phyloP scores from a whole-genome alignment of 2,113 vertebrate genomes.

The Peucedramus taeniatus region DNA sequence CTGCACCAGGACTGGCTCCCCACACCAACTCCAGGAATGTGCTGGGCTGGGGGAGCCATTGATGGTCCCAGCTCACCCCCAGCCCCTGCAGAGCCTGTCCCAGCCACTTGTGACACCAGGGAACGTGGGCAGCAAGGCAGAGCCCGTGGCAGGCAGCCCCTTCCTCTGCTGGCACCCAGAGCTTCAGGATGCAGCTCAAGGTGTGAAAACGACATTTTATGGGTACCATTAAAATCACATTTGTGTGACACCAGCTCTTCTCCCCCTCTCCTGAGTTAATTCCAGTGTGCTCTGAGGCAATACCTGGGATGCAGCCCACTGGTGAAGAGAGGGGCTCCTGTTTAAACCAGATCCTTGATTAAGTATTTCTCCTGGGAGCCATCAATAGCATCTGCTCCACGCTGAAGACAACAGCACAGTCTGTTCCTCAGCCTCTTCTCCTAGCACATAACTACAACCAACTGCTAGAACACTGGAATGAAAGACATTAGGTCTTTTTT shows the following conservation, averaged over 20 bases:
- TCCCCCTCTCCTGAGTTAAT: neutral
- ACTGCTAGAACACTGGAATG: neutral
- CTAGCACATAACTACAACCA: neutral
- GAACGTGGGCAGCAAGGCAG: neutral
- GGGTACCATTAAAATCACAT: rapidly evolving
- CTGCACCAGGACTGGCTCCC: neutral
- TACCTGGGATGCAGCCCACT: neutral
- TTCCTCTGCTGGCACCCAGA: neutral
- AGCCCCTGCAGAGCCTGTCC: neutral
- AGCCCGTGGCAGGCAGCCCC: neutral
- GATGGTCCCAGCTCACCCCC: neutral
- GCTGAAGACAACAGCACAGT: conserved; percentile 32
- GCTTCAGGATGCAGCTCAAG: neutral
- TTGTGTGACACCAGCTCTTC: neutral
- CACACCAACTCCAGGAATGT: rapidly evolving
- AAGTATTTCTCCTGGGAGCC: neutral
- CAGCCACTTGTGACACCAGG: neutral
- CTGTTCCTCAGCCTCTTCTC: conserved; percentile 24
- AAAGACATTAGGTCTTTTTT: neutral
- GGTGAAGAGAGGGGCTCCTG: neutral
- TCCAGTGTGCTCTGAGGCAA: neutral
- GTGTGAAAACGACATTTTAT: neutral
- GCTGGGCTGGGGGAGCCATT: rapidly evolving
- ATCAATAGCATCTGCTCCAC: neutral
- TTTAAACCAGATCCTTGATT: neutral